Evolutionary conservation across 2,888 invertebrate species (phyloP).

Genomic region (Metellina segmentata): DNA sequence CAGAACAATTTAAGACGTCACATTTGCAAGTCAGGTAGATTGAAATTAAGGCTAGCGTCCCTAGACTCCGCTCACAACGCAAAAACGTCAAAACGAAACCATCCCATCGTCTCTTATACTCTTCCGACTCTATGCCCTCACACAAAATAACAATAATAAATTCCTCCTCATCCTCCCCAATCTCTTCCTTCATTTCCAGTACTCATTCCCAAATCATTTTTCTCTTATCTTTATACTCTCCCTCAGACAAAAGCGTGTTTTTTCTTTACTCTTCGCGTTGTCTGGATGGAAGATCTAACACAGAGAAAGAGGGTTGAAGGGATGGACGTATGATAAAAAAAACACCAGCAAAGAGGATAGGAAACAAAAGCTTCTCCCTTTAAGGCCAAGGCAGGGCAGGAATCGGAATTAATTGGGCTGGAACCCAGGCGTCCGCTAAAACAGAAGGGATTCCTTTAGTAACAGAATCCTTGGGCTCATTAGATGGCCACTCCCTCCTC

Average conservation of each 20-base stretch:
- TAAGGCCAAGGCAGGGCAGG: conserved; percentile 1
- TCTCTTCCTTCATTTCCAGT: conserved; percentile 12
- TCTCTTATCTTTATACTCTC: conserved; percentile 12
- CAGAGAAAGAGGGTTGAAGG: conserved; percentile 18
- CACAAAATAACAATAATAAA: not conserved
- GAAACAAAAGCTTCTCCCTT: not conserved
- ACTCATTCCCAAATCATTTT: conserved; percentile 9
- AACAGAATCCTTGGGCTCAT: conserved; percentile 51
- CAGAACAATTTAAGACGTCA: not conserved
- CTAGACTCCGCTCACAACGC: too few species aligned
- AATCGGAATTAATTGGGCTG: conserved; percentile 64
- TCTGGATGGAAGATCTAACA: conserved; percentile 9
- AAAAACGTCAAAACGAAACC: not conserved
- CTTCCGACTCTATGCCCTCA: not conserved
- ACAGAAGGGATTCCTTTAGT: conserved; percentile 58
- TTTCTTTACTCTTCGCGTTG: conserved; percentile 2
- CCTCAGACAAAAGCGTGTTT: conserved; percentile 9
- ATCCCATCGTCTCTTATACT: not conserved
- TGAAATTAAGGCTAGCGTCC: too few species aligned
- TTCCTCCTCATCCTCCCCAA: not conserved
- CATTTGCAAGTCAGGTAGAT: not conserved
- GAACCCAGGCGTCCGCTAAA: conserved; percentile 35
- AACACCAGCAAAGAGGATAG: not conserved
- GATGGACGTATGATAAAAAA: not conserved
- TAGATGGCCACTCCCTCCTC: conserved; percentile 31